Percentiles rank a stretch among this genome's conserved stretches.
Evolutionary conservation across 2,888 invertebrate genomes (phyloP).

Genomic region (Tenthredo livida): DNA sequence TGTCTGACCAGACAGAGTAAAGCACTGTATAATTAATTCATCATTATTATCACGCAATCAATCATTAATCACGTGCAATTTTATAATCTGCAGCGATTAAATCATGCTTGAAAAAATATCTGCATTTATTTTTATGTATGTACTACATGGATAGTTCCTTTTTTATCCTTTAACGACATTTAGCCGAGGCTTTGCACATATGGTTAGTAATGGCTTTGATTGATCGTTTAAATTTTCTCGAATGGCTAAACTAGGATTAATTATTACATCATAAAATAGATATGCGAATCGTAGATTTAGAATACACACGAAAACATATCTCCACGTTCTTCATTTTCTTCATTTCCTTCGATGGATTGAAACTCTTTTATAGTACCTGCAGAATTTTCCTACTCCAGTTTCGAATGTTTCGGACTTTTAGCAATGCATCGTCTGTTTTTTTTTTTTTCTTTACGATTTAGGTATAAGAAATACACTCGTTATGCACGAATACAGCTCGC

Average conservation of each 20-base stretch:
- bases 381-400: neutral
- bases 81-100: neutral
- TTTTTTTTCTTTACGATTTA: neutral
- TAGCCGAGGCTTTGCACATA: neutral
- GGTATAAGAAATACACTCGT: neutral
- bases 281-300: neutral
- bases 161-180: neutral
- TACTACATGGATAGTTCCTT: neutral
- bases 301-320: neutral
- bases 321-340: neutral
- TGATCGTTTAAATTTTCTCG: neutral
- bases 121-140: neutral
- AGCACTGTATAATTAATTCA: neutral
- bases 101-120: neutral
- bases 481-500: slow-evolving; percentile 1
- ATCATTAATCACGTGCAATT: neutral
- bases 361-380: neutral
- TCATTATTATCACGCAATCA: neutral
- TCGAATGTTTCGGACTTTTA: neutral
- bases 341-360: neutral
- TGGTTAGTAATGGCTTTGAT: neutral
- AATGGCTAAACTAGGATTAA: neutral
- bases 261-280: neutral
- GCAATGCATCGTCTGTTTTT: neutral
- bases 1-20: neutral